Base-by-base conservation (phyloP, 2,888 invertebrate species). In the Caenorhabditis sulstoni region DNA sequence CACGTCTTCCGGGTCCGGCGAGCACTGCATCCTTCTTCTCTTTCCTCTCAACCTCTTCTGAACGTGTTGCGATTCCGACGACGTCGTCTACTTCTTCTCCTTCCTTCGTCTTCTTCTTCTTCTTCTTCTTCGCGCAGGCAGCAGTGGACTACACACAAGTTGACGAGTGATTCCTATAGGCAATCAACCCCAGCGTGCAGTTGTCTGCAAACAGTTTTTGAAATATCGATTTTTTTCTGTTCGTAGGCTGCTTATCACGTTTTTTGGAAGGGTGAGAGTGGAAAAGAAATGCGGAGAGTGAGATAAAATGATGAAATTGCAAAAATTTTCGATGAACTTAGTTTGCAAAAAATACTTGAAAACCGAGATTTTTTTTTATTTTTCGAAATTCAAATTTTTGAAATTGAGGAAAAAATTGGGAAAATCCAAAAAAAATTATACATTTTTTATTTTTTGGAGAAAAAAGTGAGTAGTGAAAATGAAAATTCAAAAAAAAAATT, bases 111-210 rank as follows among this genome's bases (percentile, higher is more conserved):
- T 11, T 3, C 41, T 41, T 2, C 14, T 41, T 11, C 14, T 41
- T 41, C 11, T 41, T 14, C 41, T 41, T 41, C 29, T 29, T 29
- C 29, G 3, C 4, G 29, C 29, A 29, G 29, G 29, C 29, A 29
- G 29, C 29, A 37, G 29, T 35, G 44, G 44, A 39, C 29, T 20
- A 59, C 70, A 29, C n/a, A 57, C 71, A 57, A 55, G 44, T 47
- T 23, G 23, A 39, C 49, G 71, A 68, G 61, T 49, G 70, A 61
- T 70, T 62, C 39, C 53, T 62, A 62, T 55, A 45, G 61, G 52
- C 47, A 70, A 70, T 62, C 61, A 71, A 62, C 71, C 29, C 71
- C 71, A 64, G 61, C 59, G 61, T 62, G 58, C 29, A 29, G 29
- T 29, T 50, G 58, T 66, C 47, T 64, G 55, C 57, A 55, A 35